These are phyloP conservation scores for Terrapene triunguis DNA, from an alignment of 2,113 vertebrate species.

Conservation along the genomic window DNA sequence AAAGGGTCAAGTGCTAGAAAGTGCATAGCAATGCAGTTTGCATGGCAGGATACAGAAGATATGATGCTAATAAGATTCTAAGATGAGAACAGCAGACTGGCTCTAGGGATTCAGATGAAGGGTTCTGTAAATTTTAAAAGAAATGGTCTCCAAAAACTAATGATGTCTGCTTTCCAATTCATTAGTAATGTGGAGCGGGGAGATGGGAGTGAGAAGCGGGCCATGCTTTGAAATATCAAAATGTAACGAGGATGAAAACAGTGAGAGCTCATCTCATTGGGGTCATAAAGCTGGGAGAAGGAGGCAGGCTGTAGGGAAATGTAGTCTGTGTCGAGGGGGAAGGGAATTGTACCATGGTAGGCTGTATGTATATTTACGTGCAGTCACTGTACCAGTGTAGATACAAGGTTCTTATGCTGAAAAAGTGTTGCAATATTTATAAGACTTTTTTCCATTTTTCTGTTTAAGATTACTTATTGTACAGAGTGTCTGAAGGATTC, in stretches of 20 bases:
- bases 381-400: slow-evolving; percentile 56
- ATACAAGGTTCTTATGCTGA: slow-evolving; percentile 64
- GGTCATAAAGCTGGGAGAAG: slow-evolving; percentile 79
- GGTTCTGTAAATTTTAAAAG: slow-evolving; percentile 92
- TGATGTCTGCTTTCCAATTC: slow-evolving; percentile 90
- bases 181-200: slow-evolving; percentile 92
- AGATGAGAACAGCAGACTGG: slow-evolving; percentile 87
- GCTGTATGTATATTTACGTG: slow-evolving; percentile 73
- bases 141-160: slow-evolving; percentile 93
- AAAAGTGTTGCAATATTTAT: slow-evolving; percentile 72
- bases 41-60: slow-evolving; percentile 89
- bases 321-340: slow-evolving; percentile 58
- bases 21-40: slow-evolving; percentile 93
- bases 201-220: slow-evolving; percentile 81
- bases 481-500: slow-evolving; percentile 67
- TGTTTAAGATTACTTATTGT: slow-evolving; percentile 72
- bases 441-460: slow-evolving; percentile 64
- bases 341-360: slow-evolving; percentile 66
- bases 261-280: slow-evolving; percentile 77
- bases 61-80: slow-evolving; percentile 95
- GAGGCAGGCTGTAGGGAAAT: slow-evolving; percentile 69
- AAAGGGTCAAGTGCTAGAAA: slow-evolving; percentile 94
- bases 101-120: slow-evolving; percentile 92
- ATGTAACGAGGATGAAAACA: slow-evolving; percentile 81
- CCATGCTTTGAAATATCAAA: slow-evolving; percentile 86